Evolutionary conservation across 2,113 vertebrate genomes (phyloP).

Genomic region (Pogona vitticeps): DNA sequence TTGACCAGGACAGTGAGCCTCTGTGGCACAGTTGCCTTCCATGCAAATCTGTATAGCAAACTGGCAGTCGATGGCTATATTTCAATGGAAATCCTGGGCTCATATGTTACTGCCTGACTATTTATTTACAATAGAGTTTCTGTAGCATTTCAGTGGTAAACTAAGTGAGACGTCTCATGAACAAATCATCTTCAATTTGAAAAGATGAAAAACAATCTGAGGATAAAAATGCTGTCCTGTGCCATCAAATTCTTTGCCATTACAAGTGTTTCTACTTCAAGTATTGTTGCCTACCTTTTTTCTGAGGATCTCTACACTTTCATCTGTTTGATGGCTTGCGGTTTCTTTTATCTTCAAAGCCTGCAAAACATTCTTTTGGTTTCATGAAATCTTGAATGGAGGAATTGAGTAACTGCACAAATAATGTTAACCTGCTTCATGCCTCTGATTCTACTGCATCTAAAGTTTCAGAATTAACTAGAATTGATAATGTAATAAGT

Average conservation of each 20-base stretch:
- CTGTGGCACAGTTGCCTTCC: no score
- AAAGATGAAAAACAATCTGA: slow-evolving; percentile 31
- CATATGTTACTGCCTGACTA: neutral
- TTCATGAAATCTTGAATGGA: slow-evolving; percentile 43
- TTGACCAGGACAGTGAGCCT: neutral
- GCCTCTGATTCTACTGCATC: neutral
- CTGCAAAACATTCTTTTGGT: slow-evolving; percentile 40
- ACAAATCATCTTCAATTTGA: slow-evolving; percentile 21
- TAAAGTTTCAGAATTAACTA: neutral
- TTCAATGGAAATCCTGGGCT: neutral
- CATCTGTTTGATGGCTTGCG: slow-evolving; percentile 49
- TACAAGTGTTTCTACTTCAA: slow-evolving; percentile 34
- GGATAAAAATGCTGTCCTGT: slow-evolving; percentile 33
- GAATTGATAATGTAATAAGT: neutral
- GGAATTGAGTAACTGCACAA: slow-evolving; percentile 4
- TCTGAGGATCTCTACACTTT: slow-evolving; percentile 47
- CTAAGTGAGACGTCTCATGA: neutral
- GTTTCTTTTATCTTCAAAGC: slow-evolving; percentile 54
- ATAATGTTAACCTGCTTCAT: neutral
- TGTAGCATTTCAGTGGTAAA: rapidly evolving
- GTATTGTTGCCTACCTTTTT: slow-evolving; percentile 26
- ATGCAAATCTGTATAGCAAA: neutral
- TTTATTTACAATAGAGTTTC: rapidly evolving
- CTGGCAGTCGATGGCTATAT: neutral
- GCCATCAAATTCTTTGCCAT: slow-evolving; percentile 34